Conservation (phyloP, 2,797 vertebrate genomes). For the Hafferia zeledoni region DNA sequence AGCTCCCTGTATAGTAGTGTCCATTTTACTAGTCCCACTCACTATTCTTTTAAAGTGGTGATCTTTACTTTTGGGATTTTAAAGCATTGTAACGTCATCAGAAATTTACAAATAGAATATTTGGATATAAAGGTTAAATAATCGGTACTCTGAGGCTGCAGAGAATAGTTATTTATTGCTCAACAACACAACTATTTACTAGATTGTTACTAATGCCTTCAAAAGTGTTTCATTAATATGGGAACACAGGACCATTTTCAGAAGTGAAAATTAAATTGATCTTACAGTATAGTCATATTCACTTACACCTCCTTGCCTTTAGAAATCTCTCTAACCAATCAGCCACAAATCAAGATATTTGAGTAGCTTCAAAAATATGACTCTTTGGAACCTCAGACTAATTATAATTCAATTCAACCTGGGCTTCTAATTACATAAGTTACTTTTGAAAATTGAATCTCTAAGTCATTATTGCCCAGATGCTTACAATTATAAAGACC, state of each 20-base stretch:
- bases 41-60: background rate
- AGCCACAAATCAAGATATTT: background rate
- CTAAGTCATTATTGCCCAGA: background rate
- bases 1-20: background rate
- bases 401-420: background rate
- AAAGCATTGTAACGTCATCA: background rate
- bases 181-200: background rate
- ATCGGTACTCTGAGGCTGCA: background rate
- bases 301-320: background rate
- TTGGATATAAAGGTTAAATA: background rate
- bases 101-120: background rate
- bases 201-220: background rate
- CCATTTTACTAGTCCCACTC: background rate
- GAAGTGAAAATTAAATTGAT: background rate
- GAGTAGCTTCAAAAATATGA: background rate
- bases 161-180: background rate
- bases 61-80: background rate
- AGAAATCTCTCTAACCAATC: background rate
- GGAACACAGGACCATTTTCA: background rate
- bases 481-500: background rate
- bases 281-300: background rate
- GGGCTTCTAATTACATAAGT: constrained; percentile 1
- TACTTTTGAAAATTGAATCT: constrained; percentile 18
- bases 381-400: background rate
- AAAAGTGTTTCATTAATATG: background rate